Conservation (phyloP, 2,797 vertebrate genomes). For the Xenops minutus region DNA sequence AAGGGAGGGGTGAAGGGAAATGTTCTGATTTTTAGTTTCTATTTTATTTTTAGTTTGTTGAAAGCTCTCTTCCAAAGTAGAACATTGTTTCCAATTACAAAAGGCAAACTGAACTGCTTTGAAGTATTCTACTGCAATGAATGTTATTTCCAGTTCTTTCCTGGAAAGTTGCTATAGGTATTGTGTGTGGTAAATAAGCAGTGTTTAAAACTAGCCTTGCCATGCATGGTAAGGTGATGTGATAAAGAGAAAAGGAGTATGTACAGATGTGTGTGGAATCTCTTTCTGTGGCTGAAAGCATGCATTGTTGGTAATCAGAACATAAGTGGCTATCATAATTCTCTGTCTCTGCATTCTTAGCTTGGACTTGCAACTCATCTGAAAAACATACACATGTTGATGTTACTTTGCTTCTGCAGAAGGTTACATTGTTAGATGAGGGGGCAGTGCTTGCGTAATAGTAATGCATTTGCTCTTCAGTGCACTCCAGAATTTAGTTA, state of each 20-base stretch:
- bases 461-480: background rate
- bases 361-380: background rate
- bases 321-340: background rate
- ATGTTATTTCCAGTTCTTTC: background rate
- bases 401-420: background rate
- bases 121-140: background rate
- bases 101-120: background rate
- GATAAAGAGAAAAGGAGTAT: background rate
- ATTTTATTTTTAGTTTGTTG: background rate
- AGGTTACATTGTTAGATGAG: background rate
- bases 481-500: background rate
- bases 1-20: background rate
- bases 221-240: background rate
- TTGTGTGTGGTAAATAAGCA: background rate
- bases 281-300: background rate
- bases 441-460: accelerated
- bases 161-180: background rate
- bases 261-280: background rate
- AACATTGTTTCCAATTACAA: background rate
- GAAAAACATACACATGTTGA: accelerated
- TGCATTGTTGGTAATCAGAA: background rate
- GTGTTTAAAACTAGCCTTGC: background rate
- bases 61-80: background rate
- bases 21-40: background rate
- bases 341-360: background rate